Evolutionary conservation across 2,797 vertebrate species (phyloP).

Genomic region (Acipenser oxyrinchus): DNA sequence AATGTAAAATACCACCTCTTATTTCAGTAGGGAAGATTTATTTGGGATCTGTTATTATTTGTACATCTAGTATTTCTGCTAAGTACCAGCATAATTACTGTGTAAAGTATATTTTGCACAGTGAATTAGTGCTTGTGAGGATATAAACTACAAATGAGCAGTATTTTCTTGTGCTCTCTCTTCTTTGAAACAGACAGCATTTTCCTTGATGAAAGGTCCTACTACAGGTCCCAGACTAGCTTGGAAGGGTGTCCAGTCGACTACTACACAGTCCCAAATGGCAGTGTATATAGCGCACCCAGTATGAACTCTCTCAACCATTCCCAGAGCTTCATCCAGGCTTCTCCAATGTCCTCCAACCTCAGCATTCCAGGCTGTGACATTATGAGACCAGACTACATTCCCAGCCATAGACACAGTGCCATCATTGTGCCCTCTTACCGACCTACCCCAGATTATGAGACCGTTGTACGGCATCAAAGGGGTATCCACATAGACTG

Average conservation of each 20-base stretch:
- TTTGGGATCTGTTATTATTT: too few species aligned
- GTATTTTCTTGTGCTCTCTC: not conserved
- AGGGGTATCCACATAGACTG: constrained; percentile 66
- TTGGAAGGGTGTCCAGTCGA: constrained; percentile 74
- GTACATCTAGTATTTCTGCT: too few species aligned
- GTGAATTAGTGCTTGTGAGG: too few species aligned
- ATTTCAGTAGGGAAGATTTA: too few species aligned
- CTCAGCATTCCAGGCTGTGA: constrained; percentile 88
- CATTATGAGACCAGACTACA: constrained; percentile 87
- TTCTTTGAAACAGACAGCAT: constrained; percentile 73
- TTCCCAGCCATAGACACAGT: constrained; percentile 88
- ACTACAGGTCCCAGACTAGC: constrained; percentile 86
- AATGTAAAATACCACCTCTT: too few species aligned
- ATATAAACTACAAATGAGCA: too few species aligned
- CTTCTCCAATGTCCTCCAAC: constrained; percentile 88
- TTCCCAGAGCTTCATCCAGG: constrained; percentile 81
- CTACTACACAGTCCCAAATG: constrained; percentile 74
- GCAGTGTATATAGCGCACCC: constrained; percentile 88
- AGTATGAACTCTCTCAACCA: constrained; percentile 88
- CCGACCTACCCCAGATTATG: constrained; percentile 89
- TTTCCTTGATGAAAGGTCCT: constrained; percentile 79
- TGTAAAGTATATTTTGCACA: too few species aligned
- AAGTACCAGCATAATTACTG: too few species aligned
- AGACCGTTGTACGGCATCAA: constrained; percentile 90
- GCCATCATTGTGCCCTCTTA: constrained; percentile 93